Evolutionary conservation across 2,797 vertebrate species (phyloP).

Genomic region (Psittacula derbiana): DNA sequence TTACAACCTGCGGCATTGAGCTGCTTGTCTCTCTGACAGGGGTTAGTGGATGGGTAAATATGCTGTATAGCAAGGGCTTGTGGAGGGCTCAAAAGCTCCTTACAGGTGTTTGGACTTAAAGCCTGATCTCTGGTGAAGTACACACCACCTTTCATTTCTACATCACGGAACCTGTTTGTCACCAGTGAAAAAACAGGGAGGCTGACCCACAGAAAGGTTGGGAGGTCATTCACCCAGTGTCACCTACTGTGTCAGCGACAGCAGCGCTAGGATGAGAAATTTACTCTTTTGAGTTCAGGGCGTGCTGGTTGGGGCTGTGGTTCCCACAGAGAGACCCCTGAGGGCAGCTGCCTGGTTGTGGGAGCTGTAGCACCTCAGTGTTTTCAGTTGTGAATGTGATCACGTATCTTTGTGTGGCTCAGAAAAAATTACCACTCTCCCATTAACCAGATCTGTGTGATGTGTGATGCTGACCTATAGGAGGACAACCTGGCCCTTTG

Average conservation of each 20-base stretch:
- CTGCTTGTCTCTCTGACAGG: neutral
- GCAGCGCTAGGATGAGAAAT: neutral
- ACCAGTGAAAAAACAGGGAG: neutral
- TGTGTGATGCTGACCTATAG: neutral
- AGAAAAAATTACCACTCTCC: neutral
- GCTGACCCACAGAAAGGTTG: fast-evolving
- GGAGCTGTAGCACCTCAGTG: neutral
- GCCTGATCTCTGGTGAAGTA: neutral
- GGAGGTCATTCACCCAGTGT: neutral
- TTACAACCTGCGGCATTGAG: fast-evolving
- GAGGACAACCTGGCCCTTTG: fast-evolving
- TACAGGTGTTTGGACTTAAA: neutral
- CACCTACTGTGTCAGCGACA: neutral
- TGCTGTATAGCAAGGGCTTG: neutral
- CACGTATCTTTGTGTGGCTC: fast-evolving
- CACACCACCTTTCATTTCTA: neutral
- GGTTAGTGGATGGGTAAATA: neutral
- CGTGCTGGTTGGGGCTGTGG: neutral
- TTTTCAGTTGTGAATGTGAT: neutral
- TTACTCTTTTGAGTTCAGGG: neutral
- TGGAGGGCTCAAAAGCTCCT: neutral
- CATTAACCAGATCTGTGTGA: neutral
- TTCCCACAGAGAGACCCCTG: neutral
- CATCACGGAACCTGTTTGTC: fast-evolving
- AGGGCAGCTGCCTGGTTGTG: fast-evolving